These are phyloP conservation scores for Eueremaeus valkanovi DNA, from an alignment of 2,888 invertebrate genomes.

Conservation along the genomic window DNA sequence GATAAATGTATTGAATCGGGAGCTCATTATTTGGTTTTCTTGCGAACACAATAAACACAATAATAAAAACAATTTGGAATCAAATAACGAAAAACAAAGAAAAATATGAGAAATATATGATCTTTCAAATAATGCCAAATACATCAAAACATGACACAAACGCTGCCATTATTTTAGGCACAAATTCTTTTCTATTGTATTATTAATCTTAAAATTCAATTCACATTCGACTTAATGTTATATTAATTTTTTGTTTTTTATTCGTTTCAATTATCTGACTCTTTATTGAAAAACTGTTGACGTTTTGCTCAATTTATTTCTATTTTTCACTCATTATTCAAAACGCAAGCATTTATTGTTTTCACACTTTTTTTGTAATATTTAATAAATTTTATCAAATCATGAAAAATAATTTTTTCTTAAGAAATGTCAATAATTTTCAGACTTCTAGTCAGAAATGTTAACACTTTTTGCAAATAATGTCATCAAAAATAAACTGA, in stretches of 20 bases:
- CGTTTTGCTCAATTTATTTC: slow-evolving; percentile 26
- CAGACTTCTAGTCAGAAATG: too few species aligned
- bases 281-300: slow-evolving; percentile 4
- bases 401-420: too few species aligned
- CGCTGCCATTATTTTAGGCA: slow-evolving; percentile 14
- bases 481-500: too few species aligned
- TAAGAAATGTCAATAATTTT: too few species aligned
- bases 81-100: not conserved
- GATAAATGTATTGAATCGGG: too few species aligned
- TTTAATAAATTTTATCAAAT: not conserved
- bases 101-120: not conserved
- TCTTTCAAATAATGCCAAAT: slow-evolving; percentile 27
- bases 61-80: not conserved
- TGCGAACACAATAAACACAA: too few species aligned
- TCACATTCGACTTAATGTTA: not conserved
- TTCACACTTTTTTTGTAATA: too few species aligned
- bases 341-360: too few species aligned
- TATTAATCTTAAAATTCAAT: not conserved
- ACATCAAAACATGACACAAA: too few species aligned
- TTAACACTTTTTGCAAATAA: too few species aligned
- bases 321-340: slow-evolving; percentile 5
- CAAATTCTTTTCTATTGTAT: not conserved
- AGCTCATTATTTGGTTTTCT: too few species aligned
- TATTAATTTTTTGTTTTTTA: not conserved
- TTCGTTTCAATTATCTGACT: too few species aligned